Conservation (phyloP, 2,888 invertebrate genomes). For the Beris morrisii region DNA sequence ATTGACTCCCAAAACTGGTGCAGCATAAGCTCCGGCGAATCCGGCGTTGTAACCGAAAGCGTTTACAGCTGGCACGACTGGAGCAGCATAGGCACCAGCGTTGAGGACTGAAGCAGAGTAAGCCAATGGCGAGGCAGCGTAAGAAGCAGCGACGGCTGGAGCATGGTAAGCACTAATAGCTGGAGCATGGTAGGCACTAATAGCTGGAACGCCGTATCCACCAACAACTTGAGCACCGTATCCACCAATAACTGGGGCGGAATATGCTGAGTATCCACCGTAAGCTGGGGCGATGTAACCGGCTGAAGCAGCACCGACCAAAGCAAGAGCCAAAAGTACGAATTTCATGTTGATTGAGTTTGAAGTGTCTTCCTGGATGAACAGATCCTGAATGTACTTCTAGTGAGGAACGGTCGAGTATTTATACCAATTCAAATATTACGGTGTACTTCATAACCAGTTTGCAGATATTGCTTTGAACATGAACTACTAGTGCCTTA, state of each 20-base stretch:
- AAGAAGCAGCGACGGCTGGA: not conserved
- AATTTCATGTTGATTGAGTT: slow-evolving; percentile 23
- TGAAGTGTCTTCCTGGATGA: slow-evolving; percentile 11
- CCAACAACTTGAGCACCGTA: not conserved
- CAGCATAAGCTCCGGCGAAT: not conserved
- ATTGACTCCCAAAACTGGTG: slow-evolving; percentile 3
- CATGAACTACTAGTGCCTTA: too few relatives aligned
- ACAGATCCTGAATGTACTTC: slow-evolving; percentile 14
- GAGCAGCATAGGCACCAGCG: not conserved
- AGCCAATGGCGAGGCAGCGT: not conserved
- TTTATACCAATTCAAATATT: too few relatives aligned
- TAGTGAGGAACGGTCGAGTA: too few relatives aligned
- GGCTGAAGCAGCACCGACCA: not conserved
- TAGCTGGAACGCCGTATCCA: too few relatives aligned
- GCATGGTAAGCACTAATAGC: not conserved
- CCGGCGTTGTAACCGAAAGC: not conserved
- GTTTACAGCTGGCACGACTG: not conserved
- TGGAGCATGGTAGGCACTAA: too few relatives aligned
- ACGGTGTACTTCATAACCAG: too few relatives aligned
- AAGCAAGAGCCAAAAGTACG: slow-evolving; percentile 14
- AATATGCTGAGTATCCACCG: slow-evolving; percentile 3
- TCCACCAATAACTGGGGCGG: slow-evolving; percentile 8
- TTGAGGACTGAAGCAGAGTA: not conserved
- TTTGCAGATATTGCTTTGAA: too few relatives aligned
- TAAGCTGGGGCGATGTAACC: slow-evolving; percentile 2